These are phyloP conservation scores for Circaetus gallicus DNA, from an alignment of 2,113 vertebrate genomes.

Conservation along the genomic window DNA sequence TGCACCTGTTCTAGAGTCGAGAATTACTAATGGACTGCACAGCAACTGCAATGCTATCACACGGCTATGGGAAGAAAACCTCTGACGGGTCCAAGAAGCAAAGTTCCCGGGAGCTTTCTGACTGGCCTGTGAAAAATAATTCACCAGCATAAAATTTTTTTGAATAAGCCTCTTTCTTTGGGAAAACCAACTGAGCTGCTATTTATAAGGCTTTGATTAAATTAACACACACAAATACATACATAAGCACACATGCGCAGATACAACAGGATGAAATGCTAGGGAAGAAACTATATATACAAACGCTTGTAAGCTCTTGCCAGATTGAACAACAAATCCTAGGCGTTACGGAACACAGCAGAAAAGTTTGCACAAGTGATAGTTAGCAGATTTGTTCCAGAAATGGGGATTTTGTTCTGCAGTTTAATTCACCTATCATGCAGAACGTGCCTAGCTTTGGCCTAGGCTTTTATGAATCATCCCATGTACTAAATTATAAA, in stretches of 20 bases:
- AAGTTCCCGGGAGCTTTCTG: not conserved
- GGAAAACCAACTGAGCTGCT: not conserved
- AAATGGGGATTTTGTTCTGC: not conserved
- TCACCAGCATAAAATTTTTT: not conserved
- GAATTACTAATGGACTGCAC: not conserved
- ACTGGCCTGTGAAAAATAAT: not conserved
- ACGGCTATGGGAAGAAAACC: not conserved
- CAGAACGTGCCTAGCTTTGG: not conserved
- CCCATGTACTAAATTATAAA: not conserved
- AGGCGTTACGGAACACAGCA: fast-evolving
- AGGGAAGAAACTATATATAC: not conserved
- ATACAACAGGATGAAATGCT: not conserved
- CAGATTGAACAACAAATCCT: not conserved
- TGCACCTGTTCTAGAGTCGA: not conserved
- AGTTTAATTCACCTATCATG: not conserved
- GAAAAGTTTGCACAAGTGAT: not conserved
- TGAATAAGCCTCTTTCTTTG: not conserved
- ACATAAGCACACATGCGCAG: not conserved
- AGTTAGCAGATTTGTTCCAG: not conserved
- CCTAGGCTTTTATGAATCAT: not conserved
- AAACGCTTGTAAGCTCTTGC: not conserved
- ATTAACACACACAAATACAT: not conserved
- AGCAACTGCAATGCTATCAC: not conserved
- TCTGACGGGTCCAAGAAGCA: not conserved
- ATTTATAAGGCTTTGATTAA: not conserved